phyloP scores from a whole-genome alignment of 1,140 invertebrate species.

The Gyrodactylus salaris region DNA sequence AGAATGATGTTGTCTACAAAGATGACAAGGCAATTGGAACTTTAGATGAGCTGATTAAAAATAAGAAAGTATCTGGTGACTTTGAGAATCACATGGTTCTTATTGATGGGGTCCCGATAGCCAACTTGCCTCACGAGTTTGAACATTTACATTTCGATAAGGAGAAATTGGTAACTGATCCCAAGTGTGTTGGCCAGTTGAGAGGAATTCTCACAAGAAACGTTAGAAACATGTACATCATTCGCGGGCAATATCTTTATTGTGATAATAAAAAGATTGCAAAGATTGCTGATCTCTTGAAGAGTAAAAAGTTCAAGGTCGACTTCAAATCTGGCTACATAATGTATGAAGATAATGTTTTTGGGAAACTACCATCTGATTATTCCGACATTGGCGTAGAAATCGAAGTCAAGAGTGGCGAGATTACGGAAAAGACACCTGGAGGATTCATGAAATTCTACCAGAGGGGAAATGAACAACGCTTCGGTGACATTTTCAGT shows the following conservation, averaged over 20 bases:
- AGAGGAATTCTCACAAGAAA: not conserved
- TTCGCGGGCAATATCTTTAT: not conserved
- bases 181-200: not conserved
- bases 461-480: not conserved
- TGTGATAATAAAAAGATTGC: not conserved
- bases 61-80: not conserved
- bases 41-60: not conserved
- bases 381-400: not conserved
- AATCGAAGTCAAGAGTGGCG: not conserved
- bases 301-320: not conserved
- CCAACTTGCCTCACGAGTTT: not conserved
- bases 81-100: not conserved
- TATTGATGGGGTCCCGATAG: not conserved
- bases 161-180: not conserved
- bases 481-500: not conserved
- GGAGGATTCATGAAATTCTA: not conserved
- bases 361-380: not conserved
- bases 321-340: not conserved
- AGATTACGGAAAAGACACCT: not conserved
- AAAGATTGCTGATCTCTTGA: not conserved
- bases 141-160: not conserved
- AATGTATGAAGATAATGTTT: not conserved
- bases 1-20: not conserved
- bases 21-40: not conserved
- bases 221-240: not conserved